These are phyloP conservation scores for Gobio occitaniae DNA, from an alignment of 2,797 vertebrate species.

Conservation along the genomic window DNA sequence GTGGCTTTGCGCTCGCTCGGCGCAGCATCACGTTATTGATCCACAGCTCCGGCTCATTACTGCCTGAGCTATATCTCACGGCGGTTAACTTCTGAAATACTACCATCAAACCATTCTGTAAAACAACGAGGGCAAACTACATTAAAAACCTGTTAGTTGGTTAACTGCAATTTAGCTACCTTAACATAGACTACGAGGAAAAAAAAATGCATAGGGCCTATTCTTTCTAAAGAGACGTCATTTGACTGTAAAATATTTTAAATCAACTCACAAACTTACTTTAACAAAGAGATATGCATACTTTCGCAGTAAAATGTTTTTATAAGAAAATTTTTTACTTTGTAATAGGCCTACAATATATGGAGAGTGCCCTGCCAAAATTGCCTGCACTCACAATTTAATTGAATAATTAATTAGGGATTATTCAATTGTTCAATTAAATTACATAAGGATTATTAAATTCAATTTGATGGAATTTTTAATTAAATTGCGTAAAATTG, in stretches of 20 bases:
- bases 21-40: constrained; percentile 70
- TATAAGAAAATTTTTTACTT: neutral
- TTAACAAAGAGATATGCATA: neutral
- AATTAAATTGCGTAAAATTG: no score
- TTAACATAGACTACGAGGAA: no score
- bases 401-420: no score
- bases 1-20: constrained; percentile 58
- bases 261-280: neutral
- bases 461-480: no score
- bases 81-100: constrained; percentile 43
- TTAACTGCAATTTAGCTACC: neutral
- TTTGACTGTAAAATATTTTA: neutral
- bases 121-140: neutral
- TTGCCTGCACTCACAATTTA: no score
- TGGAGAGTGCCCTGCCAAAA: neutral
- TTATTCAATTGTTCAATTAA: no score
- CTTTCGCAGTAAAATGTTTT: neutral
- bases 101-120: neutral
- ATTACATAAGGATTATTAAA: no score
- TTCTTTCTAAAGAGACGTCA: neutral
- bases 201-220: neutral
- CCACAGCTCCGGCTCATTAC: constrained; percentile 59
- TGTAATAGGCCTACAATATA: neutral
- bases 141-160: neutral
- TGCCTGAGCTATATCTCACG: constrained; percentile 59